Evolutionary conservation across 1,140 invertebrate species (phyloP).

Genomic region (Sitodiplosis mosellana): DNA sequence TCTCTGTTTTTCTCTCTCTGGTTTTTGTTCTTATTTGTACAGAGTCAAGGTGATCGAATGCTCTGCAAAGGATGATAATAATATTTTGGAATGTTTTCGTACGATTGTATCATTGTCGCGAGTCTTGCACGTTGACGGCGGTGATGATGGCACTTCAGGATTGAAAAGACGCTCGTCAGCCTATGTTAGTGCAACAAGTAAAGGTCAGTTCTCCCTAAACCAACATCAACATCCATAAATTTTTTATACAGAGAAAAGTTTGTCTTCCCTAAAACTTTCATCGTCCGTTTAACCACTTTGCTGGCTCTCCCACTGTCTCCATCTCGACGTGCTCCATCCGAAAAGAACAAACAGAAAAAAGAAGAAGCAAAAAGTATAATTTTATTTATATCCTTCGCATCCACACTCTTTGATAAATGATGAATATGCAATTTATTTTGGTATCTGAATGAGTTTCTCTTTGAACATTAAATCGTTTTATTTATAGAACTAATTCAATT

Average conservation of each 20-base stretch:
- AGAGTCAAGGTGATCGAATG: constrained; percentile 63
- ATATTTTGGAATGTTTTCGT: constrained; percentile 58
- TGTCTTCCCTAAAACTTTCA: not conserved
- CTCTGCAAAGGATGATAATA: constrained; percentile 60
- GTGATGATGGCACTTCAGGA: constrained; percentile 34
- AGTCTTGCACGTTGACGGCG: constrained; percentile 35
- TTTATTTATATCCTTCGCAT: no score
- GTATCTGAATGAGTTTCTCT: no score
- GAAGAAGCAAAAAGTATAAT: not conserved
- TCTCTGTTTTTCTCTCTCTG: not conserved
- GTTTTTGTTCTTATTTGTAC: constrained; percentile 8
- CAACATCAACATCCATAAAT: not conserved
- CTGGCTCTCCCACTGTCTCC: not conserved
- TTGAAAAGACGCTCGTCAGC: constrained; percentile 55
- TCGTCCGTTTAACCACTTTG: not conserved
- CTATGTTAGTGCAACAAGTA: constrained; percentile 40
- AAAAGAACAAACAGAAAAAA: not conserved
- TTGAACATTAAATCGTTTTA: no score
- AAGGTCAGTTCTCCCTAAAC: constrained; percentile 23
- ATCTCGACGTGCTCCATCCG: not conserved
- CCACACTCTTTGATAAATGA: no score
- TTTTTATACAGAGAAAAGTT: not conserved
- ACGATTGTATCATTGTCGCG: constrained; percentile 48
- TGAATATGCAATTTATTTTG: no score
- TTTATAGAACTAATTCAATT: no score